Conservation (phyloP, 2,888 invertebrate genomes). For the Penaeus monodon region DNA sequence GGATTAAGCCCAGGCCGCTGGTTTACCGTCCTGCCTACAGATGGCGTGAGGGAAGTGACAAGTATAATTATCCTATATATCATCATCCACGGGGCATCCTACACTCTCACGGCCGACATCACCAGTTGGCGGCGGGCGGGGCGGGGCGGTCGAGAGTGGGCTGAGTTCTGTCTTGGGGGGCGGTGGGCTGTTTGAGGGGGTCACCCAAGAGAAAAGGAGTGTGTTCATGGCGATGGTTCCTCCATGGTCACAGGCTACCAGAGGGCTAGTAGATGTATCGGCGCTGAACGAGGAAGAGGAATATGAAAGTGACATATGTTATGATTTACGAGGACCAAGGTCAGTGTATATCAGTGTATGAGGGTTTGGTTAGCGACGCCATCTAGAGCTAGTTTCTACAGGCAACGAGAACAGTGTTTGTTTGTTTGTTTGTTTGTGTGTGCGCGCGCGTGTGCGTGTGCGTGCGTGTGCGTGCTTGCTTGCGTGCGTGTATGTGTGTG, state of each 20-base stretch:
- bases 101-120: neutral
- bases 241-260: no score
- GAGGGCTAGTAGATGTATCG: no score
- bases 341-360: neutral
- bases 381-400: neutral
- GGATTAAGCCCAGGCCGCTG: no score
- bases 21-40: neutral
- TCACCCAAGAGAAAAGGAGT: neutral
- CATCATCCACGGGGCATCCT: conserved; percentile 12
- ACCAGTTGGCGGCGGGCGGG: neutral
- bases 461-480: neutral
- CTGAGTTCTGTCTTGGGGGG: neutral
- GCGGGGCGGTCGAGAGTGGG: neutral
- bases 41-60: conserved; percentile 23
- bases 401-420: neutral
- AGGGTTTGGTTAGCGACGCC: no score
- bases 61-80: conserved; percentile 24
- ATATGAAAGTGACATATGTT: neutral
- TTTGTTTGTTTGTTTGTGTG: no score
- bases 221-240: neutral
- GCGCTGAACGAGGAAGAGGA: conserved; percentile 1
- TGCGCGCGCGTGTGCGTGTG: conserved; percentile 3
- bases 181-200: neutral
- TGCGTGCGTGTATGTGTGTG: no score
- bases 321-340: neutral